Evolutionary conservation across 2,113 vertebrate species (phyloP).

Genomic region (Spheniscus mendiculus): DNA sequence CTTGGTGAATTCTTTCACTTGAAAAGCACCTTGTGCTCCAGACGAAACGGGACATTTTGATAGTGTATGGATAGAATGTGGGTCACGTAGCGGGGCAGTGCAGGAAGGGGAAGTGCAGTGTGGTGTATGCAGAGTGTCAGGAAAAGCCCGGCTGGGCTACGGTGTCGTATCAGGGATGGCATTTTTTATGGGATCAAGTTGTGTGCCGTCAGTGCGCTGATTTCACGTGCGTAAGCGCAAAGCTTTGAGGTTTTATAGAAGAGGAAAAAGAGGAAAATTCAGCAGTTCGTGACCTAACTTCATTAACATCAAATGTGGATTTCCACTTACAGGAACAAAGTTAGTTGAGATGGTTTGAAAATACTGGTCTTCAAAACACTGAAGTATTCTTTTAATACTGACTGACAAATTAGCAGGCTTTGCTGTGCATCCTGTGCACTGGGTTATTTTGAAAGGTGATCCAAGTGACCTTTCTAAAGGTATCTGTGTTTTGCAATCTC

Average conservation of each 20-base stretch:
- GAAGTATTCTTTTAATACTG: neutral
- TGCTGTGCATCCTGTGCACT: slow-evolving; percentile 52
- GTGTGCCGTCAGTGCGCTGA: fast-evolving
- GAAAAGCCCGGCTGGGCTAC: neutral
- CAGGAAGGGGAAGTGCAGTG: neutral
- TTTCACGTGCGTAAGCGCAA: fast-evolving
- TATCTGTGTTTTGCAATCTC: slow-evolving; percentile 47
- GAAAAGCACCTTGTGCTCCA: neutral
- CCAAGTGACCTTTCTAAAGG: slow-evolving; percentile 71
- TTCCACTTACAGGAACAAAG: neutral
- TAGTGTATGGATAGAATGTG: fast-evolving
- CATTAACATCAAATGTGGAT: fast-evolving
- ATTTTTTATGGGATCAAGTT: fast-evolving
- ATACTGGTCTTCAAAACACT: neutral
- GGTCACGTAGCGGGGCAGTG: fast-evolving
- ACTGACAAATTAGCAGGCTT: slow-evolving; percentile 48
- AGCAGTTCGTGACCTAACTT: fast-evolving
- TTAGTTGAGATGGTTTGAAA: neutral
- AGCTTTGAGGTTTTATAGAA: neutral
- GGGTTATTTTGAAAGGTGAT: slow-evolving; percentile 71
- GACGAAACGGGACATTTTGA: fast-evolving
- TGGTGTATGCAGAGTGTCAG: fast-evolving
- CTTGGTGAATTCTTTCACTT: neutral
- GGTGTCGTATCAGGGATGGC: fast-evolving
- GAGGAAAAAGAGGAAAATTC: neutral